Evolutionary conservation across 2,113 vertebrate genomes (phyloP).

Genomic region (Heloderma charlesbogerti): DNA sequence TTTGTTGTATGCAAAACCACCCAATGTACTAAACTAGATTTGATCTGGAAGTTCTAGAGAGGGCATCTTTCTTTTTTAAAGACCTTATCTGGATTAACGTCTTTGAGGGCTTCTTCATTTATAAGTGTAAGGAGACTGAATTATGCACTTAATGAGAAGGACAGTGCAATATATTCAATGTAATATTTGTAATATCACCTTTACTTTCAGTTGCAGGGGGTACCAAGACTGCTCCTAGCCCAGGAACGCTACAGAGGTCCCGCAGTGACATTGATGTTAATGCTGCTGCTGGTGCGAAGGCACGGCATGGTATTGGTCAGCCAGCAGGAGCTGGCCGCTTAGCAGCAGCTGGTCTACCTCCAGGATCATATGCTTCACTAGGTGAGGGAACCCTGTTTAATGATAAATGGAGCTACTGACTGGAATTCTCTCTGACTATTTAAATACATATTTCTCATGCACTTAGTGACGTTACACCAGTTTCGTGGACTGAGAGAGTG

Average conservation of each 20-base stretch:
- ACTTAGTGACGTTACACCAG: not conserved
- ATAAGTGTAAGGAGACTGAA: fast-evolving
- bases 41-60: not conserved
- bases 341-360: conserved; percentile 82
- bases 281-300: conserved; percentile 91
- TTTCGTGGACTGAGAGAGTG: not conserved
- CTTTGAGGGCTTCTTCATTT: not conserved
- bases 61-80: not conserved
- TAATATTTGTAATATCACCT: too few relatives aligned
- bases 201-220: conserved; percentile 78
- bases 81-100: not conserved
- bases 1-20: not conserved
- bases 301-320: conserved; percentile 84
- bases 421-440: not conserved
- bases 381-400: conserved; percentile 76
- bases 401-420: fast-evolving
- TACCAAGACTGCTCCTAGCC: conserved; percentile 80
- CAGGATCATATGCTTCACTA: conserved; percentile 91
- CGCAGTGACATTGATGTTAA: conserved; percentile 97
- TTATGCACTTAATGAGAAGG: not conserved
- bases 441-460: not conserved
- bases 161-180: not conserved
- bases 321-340: conserved; percentile 78
- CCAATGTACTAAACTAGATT: not conserved
- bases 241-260: conserved; percentile 90